These are phyloP conservation scores for Xiphorhynchus erythropygius DNA, from an alignment of 2,797 vertebrate species.

Conservation along the genomic window DNA sequence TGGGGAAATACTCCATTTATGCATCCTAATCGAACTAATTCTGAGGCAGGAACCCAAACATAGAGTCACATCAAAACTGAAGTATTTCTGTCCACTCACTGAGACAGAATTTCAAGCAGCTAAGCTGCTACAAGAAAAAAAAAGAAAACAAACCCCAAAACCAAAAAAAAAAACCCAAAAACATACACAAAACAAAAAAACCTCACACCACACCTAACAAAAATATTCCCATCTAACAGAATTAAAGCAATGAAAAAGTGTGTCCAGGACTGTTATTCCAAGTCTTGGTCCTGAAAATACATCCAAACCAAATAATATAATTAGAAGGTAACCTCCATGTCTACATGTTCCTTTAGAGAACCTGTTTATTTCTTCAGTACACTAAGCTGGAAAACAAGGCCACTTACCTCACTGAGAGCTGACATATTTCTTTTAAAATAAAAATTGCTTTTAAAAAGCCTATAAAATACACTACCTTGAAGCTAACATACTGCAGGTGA, in stretches of 20 bases:
- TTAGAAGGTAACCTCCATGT: background rate
- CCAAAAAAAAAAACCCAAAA: background rate
- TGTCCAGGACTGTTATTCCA: background rate
- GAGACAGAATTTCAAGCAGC: background rate
- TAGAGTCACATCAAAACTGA: background rate
- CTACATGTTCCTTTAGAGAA: background rate
- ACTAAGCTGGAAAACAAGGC: background rate
- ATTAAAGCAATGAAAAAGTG: background rate
- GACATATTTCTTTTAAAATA: background rate
- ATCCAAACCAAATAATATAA: background rate
- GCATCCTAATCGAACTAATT: background rate
- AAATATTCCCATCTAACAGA: background rate
- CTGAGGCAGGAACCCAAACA: background rate
- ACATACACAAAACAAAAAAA: background rate
- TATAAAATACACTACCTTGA: slow-evolving; percentile 85
- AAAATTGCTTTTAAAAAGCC: background rate
- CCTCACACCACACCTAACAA: background rate
- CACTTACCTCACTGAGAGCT: background rate
- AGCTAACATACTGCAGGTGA: slow-evolving; percentile 97
- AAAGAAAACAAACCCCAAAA: background rate
- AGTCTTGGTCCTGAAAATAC: background rate
- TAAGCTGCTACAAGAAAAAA: background rate
- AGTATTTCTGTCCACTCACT: background rate
- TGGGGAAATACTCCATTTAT: background rate
- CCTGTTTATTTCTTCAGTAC: background rate